Evolutionary conservation across 2,797 vertebrate species (phyloP).

Genomic region (Vespertilio murinus): DNA sequence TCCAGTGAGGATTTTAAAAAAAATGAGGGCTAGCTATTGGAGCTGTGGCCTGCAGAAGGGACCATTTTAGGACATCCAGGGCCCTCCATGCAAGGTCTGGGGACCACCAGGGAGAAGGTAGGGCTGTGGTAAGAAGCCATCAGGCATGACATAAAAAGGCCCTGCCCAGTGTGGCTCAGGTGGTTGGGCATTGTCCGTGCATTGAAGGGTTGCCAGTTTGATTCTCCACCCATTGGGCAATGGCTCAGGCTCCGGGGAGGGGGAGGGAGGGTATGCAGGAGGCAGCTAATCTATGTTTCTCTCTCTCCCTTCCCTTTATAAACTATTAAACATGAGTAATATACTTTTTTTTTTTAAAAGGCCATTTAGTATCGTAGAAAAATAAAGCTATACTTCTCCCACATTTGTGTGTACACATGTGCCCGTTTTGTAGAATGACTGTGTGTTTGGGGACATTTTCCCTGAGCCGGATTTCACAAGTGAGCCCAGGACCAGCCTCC

Average conservation of each 20-base stretch:
- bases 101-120: not conserved
- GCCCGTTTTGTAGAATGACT: not conserved
- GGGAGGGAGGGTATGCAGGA: no score
- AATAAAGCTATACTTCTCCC: not conserved
- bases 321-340: not conserved
- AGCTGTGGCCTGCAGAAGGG: not conserved
- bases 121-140: not conserved
- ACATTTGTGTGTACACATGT: accelerated
- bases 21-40: not conserved
- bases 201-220: not conserved
- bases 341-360: not conserved
- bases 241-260: not conserved
- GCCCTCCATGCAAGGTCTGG: not conserved
- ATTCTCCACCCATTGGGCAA: not conserved
- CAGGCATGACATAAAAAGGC: not conserved
- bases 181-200: not conserved
- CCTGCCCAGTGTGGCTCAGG: not conserved
- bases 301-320: not conserved
- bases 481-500: not conserved
- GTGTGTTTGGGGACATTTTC: not conserved
- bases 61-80: not conserved
- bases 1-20: no score
- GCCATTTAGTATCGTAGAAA: not conserved
- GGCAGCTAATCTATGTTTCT: no score
- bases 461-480: not conserved